These are phyloP conservation scores for Grallaria varia DNA, from an alignment of 2,113 vertebrate species.

Conservation along the genomic window DNA sequence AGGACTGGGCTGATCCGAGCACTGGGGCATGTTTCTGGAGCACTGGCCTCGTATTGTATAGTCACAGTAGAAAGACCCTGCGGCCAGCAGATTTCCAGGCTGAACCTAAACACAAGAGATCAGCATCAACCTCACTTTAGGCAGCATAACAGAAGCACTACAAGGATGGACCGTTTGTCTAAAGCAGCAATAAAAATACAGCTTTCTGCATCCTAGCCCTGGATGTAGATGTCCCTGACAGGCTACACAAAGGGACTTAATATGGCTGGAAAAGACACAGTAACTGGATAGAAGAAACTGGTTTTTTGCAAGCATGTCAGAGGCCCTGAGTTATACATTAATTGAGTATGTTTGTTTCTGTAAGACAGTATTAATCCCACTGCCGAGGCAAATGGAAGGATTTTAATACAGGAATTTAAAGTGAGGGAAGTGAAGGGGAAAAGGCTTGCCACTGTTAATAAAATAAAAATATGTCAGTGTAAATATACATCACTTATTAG, in stretches of 20 bases:
- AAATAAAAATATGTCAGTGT: conserved; percentile 5
- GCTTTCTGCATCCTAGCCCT: neutral
- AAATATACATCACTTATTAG: conserved; percentile 11
- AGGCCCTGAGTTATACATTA: neutral
- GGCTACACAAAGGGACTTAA: neutral
- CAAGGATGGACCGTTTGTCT: neutral
- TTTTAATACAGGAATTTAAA: neutral
- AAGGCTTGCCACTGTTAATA: neutral
- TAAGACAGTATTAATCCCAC: neutral
- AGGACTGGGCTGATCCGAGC: neutral
- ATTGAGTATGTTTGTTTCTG: neutral
- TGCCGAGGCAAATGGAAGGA: neutral
- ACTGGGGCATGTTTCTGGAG: neutral
- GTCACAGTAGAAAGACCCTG: neutral
- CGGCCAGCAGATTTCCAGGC: neutral
- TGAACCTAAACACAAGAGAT: neutral
- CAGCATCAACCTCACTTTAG: neutral
- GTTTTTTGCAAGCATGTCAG: neutral
- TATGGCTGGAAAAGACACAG: neutral
- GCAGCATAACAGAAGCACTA: neutral
- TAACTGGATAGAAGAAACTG: neutral
- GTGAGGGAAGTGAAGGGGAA: neutral
- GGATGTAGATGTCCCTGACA: neutral
- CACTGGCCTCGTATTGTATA: neutral
- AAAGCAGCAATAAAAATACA: neutral